Percentiles rank a stretch among this genome's conserved stretches.
These are phyloP conservation scores for Diadegma fenestrale DNA, from an alignment of 2,888 invertebrate genomes.

Conservation along the genomic window DNA sequence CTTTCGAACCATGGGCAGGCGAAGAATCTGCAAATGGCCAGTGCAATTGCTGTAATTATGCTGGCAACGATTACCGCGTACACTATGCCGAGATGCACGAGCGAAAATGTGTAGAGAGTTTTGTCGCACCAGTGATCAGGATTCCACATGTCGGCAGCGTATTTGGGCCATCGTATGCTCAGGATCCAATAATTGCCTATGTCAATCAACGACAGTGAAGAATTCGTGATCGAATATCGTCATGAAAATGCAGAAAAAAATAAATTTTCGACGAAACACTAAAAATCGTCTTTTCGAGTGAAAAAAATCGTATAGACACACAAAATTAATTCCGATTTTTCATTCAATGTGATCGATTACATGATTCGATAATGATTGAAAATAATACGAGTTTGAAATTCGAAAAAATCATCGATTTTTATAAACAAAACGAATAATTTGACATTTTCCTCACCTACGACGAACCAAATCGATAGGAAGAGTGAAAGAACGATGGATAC, in stretches of 20 bases:
- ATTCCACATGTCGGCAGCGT: conserved; percentile 89
- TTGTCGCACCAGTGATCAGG: conserved; percentile 93
- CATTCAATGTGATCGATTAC: not conserved
- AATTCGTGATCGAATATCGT: not conserved
- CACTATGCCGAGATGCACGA: conserved; percentile 90
- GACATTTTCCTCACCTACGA: conserved; percentile 86
- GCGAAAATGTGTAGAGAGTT: conserved; percentile 91
- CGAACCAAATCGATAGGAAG: conserved; percentile 91
- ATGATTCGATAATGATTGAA: not conserved
- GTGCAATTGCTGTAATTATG: conserved; percentile 87
- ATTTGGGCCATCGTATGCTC: conserved; percentile 92
- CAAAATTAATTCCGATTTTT: not conserved
- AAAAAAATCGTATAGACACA: not conserved
- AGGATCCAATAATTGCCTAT: conserved; percentile 91
- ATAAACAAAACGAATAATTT: not conserved
- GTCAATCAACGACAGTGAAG: not conserved
- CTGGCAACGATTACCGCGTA: conserved; percentile 88
- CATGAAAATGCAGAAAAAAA: not conserved
- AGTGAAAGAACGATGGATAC: conserved; percentile 89
- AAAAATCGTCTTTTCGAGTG: not conserved
- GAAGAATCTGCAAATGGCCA: conserved; percentile 90
- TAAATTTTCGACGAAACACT: not conserved
- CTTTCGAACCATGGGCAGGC: conserved; percentile 89
- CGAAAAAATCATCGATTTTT: not conserved
- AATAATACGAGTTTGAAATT: not conserved